Evolutionary conservation across 1,140 invertebrate species (phyloP).

Genomic region (Saccostrea echinata): DNA sequence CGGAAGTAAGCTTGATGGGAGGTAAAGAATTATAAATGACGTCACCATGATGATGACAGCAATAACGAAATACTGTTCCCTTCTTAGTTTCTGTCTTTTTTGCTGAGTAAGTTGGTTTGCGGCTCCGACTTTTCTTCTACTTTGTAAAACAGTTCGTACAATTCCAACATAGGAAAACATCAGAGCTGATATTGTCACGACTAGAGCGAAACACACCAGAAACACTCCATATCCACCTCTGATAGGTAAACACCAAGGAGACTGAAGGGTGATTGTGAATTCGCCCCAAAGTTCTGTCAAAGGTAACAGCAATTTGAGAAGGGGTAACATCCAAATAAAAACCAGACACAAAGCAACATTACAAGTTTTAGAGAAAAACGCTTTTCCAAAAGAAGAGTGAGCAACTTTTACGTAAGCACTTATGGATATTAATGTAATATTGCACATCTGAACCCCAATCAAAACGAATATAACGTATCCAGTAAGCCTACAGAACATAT

Average conservation of each 20-base stretch:
- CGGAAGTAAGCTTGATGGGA: conserved; percentile 10
- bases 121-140: conserved; percentile 2
- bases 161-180: conserved; percentile 25
- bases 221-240: background rate
- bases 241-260: background rate
- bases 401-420: conserved; percentile 2
- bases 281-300: conserved; percentile 23
- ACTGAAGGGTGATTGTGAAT: background rate
- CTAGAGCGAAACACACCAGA: conserved; percentile 25
- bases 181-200: background rate
- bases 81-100: background rate
- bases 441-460: conserved; percentile 18
- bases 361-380: background rate
- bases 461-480: background rate
- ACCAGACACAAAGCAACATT: background rate
- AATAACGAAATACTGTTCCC: background rate
- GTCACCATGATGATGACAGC: conserved; percentile 24
- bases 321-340: background rate
- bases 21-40: background rate
- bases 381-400: background rate
- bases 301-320: background rate
- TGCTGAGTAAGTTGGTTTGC: background rate
- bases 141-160: background rate
- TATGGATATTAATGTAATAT: background rate
- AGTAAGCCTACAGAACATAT: background rate